Percentiles rank a stretch among this genome's conserved stretches.
Conservation (phyloP, 2,113 vertebrate species). For the Paramormyrops kingsleyae region DNA sequence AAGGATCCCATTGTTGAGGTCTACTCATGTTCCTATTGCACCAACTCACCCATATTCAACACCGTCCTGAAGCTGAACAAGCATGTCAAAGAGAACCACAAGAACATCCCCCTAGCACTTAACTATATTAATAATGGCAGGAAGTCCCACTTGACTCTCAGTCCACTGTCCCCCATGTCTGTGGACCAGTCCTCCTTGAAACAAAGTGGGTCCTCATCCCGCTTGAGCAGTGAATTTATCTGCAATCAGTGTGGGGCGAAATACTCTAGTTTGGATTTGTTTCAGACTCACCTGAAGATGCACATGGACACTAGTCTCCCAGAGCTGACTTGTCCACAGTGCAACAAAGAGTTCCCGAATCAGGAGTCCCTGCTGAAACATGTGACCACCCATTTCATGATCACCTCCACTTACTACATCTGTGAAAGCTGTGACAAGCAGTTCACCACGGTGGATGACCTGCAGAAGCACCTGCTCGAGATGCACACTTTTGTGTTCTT, state of each 20-base stretch:
- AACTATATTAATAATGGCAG: slow-evolving; percentile 96
- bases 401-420: slow-evolving; percentile 95
- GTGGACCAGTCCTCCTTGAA: slow-evolving; percentile 82
- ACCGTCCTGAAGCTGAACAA: slow-evolving; percentile 93
- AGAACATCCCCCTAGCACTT: slow-evolving; percentile 95
- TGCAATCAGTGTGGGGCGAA: slow-evolving; percentile 94
- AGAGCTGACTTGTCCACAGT: slow-evolving; percentile 91
- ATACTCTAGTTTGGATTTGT: slow-evolving; percentile 86
- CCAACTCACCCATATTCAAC: slow-evolving; percentile 95
- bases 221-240: slow-evolving; percentile 82
- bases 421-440: slow-evolving; percentile 99
- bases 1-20: slow-evolving; percentile 94
- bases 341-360: slow-evolving; percentile 97
- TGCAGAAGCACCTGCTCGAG: slow-evolving; percentile 95
- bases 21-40: slow-evolving; percentile 97
- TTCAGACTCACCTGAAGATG: slow-evolving; percentile 95
- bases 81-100: slow-evolving; percentile 97
- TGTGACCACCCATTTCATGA: slow-evolving; percentile 93
- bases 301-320: slow-evolving; percentile 88
- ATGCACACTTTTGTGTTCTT: slow-evolving; percentile 99
- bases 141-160: slow-evolving; percentile 82
- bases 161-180: slow-evolving; percentile 85
- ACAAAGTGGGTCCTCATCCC: slow-evolving; percentile 75
- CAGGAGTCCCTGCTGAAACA: slow-evolving; percentile 95
- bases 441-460: slow-evolving; percentile 94